phyloP scores from a whole-genome alignment of 2,113 vertebrate genomes.

The Pitta sordida region DNA sequence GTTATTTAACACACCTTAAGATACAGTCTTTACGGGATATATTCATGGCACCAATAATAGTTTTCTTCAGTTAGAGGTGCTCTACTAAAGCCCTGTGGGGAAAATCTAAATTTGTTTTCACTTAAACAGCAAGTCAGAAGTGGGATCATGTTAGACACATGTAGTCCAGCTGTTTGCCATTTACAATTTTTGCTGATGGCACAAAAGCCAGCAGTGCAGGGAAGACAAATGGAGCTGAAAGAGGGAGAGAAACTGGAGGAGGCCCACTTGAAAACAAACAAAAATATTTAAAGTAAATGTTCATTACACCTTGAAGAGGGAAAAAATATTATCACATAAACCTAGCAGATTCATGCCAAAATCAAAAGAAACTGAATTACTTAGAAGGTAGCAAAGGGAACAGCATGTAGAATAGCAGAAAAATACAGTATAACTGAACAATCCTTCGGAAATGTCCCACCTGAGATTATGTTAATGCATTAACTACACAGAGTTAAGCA shows the following conservation, averaged over 20 bases:
- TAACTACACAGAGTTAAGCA: background rate
- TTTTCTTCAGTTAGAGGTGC: background rate
- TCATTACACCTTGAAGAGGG: background rate
- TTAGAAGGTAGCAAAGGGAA: background rate
- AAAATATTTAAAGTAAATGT: background rate
- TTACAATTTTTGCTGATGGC: background rate
- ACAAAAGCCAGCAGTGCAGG: background rate
- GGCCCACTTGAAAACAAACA: background rate
- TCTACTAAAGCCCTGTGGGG: background rate
- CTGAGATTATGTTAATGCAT: background rate
- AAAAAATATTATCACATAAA: background rate
- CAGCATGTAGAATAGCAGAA: background rate
- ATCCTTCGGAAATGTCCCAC: background rate
- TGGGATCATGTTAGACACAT: background rate
- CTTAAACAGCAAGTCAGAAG: background rate
- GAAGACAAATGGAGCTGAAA: background rate
- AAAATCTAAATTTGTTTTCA: background rate
- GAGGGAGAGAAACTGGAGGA: background rate
- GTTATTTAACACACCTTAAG: background rate
- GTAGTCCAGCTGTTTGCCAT: constrained; percentile 17
- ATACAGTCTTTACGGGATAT: background rate
- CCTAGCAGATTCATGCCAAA: background rate
- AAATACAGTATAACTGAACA: background rate
- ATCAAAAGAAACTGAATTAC: background rate
- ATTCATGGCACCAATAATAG: background rate